Base-by-base conservation (phyloP, 2,113 vertebrate genomes). In the Calonectris borealis region DNA sequence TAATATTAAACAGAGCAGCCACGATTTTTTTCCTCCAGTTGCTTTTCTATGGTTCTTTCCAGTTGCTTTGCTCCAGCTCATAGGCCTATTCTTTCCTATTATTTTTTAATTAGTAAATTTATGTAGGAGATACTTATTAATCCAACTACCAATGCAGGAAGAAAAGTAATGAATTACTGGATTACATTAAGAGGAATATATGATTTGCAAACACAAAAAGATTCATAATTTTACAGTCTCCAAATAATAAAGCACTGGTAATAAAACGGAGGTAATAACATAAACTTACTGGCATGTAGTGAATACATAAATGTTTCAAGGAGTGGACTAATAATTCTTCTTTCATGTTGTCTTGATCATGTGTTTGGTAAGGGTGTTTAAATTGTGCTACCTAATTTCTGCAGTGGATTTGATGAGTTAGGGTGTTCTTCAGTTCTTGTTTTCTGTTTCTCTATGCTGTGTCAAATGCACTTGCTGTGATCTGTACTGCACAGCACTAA, bases 21-120 rank as follows among this genome's bases (percentile, higher is more conserved):
- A 21, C 9, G 8, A 7, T 77, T 73, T 66, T 91, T 89, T 66
- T 34, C n/a, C 6, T 88, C 17, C 42, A 40, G 27, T 62, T 85
- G 38, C 24, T 78, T 89, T 96, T 9, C n/a, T 84, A 1, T 57
- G 69, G 65, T 25, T 75, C 52, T 90, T 88, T 83, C 42, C 22
- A 80, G 44, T 62, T 17, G 1, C 16, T 79, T 78, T 86, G 10
- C 40, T 86, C 57, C 29, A 75, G 34, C 12, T 86, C 42, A 58
- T n/a, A 79, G 51, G 20, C 51, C 54, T 81, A 16, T 76, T 79
- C 40, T 86, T 91, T 91, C 60, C 44, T 73, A 84, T 11, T 3
- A 44, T 32, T 83, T 90, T 89, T 81, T 38, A 95, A 87, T 75
- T 83, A 71, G 94, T 88, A 87, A 80, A 93, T 42, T n/a, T 87